Conservation (phyloP, 2,888 invertebrate species). For the Caenorhabditis wallacei region DNA sequence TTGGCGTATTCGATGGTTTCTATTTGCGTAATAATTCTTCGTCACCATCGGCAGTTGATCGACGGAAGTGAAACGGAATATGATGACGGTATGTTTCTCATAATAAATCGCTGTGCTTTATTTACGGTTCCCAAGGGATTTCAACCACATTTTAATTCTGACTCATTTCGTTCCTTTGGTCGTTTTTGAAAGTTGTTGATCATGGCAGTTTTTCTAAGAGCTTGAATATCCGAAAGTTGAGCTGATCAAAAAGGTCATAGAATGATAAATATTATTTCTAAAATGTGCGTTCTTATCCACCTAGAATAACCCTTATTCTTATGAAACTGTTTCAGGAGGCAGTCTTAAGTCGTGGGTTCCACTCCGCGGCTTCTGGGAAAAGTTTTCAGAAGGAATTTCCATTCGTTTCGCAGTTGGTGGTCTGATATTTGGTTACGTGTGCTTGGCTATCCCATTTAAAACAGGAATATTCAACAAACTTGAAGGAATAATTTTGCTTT, state of each 20-base stretch:
- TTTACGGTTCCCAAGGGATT: no score
- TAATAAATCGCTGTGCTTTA: no score
- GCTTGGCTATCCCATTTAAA: constrained; percentile 56
- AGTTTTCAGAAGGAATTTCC: constrained; percentile 35
- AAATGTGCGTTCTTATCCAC: no score
- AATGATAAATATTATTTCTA: no score
- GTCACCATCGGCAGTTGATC: constrained; percentile 38
- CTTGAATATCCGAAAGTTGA: no score
- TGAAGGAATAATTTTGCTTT: constrained; percentile 35
- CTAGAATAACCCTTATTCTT: no score
- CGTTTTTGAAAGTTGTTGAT: no score
- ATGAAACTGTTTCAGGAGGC: constrained; percentile 40
- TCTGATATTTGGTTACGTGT: constrained; percentile 48
- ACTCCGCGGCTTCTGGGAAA: constrained; percentile 9
- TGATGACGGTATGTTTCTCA: constrained; percentile 22
- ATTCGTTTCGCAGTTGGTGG: constrained; percentile 44
- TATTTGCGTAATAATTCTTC: constrained; percentile 47
- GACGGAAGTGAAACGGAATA: constrained; percentile 35
- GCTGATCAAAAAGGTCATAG: no score
- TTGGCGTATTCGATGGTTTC: constrained; percentile 67
- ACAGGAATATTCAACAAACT: constrained; percentile 26
- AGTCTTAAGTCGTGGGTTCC: constrained; percentile 59
- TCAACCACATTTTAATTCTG: no score
- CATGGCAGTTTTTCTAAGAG: no score
- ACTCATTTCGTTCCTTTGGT: no score